Conservation (phyloP, 2,797 vertebrate genomes). For the Hipposideros larvatus region DNA sequence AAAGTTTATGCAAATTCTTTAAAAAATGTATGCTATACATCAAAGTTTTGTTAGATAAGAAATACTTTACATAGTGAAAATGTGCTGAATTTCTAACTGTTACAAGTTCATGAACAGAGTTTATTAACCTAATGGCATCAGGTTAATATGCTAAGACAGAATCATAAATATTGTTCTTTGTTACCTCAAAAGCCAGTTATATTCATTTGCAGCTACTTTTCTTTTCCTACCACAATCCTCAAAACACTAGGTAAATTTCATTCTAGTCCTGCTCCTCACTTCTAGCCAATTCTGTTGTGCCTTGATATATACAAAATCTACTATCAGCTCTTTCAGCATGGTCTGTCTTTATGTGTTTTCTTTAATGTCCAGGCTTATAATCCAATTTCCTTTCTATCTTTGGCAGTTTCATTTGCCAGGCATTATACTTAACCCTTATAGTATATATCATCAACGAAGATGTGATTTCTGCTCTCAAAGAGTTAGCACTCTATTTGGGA, state of each 20-base stretch:
- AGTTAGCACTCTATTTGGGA: not conserved
- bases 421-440: not conserved
- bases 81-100: conserved; percentile 9
- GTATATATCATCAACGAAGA: not conserved
- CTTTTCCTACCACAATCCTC: not conserved
- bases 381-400: not conserved
- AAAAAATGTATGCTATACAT: not conserved
- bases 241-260: not conserved
- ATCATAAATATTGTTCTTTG: conserved; percentile 16
- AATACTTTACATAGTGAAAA: conserved; percentile 29
- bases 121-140: conserved; percentile 49
- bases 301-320: not conserved
- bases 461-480: conserved; percentile 13
- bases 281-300: not conserved
- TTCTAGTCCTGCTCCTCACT: not conserved
- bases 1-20: not conserved
- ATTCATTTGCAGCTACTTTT: conserved; percentile 16
- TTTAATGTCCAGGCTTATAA: not conserved
- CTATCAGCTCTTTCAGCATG: not conserved
- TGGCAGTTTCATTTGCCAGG: not conserved
- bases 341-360: not conserved
- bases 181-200: not conserved
- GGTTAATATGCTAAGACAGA: conserved; percentile 35
- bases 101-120: conserved; percentile 16
- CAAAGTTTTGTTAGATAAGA: conserved; percentile 41